Evolutionary conservation across 2,888 invertebrate genomes (phyloP), one percentile per base, ranked within the genome.

Genomic region (Drosophila melanosoma): DNA sequence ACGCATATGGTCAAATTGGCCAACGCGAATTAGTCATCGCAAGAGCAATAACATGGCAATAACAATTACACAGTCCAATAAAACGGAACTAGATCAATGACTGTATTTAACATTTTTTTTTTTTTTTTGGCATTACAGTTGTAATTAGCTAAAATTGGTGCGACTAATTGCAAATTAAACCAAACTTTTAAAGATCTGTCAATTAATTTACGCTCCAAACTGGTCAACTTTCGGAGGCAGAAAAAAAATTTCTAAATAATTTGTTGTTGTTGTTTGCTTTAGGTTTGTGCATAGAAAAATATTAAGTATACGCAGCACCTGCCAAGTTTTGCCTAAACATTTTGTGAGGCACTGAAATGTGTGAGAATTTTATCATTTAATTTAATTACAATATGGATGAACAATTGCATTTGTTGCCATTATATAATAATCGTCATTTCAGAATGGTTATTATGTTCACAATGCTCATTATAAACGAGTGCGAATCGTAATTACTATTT

Each of bases 41-140:
- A 59, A 64, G 58, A 64, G 48, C 60, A 57, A 26, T 29, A 35
- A 48, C 35, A 35, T 12, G 6, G 15, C 15, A 40, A 40, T 12
- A 20, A 45, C 45, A 20, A 42, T 45, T 20, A 12, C 72, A 56
- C 29, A 63, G 38, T 36, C n/a, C 59, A 64, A 57, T 29, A 60
- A 69, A 85, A 69, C 69, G 73, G 89, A 86, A 85, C 82, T 81
- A 83, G 89, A 87, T 86, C 84, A 84, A 87, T 83, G 87, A 54
- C 83, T 69, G 36, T 29, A 29, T 29, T 29, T 6, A 29, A 29
- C 29, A 29, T 26, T 26, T 26, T 26, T 26, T 5, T 38, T n/a
- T 35, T 26, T 58, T 42, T 45, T 23, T 45, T 58, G 26, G 26
- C 20, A 33, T 58, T 10, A 82, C 69, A 69, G 71, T 87, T 36